Percentiles rank a stretch among this genome's conserved stretches.
Conservation (phyloP, 2,888 invertebrate genomes). For the Bhutanitis thaidina region DNA sequence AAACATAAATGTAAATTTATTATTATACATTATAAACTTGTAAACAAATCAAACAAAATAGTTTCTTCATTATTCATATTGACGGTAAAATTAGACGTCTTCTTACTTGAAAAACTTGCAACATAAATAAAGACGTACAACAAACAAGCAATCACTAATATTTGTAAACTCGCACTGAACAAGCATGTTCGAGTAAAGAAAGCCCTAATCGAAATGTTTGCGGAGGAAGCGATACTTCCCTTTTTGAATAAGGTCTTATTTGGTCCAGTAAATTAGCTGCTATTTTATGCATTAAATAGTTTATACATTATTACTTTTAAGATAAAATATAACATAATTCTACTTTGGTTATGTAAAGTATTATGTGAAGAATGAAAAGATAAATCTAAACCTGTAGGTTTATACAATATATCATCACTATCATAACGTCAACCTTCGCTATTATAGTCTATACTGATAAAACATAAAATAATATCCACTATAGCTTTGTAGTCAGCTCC, state of each 20-base stretch:
- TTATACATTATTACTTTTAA: no score
- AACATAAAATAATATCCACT: no score
- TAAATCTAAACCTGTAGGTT: no score
- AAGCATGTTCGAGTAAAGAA: conserved; percentile 45
- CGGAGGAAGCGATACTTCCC: conserved; percentile 5
- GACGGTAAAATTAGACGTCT: background rate
- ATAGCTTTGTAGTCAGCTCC: no score
- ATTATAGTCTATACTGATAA: no score
- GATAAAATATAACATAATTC: background rate
- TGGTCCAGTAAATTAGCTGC: conserved; percentile 1
- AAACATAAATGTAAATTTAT: no score
- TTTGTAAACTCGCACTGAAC: conserved; percentile 63
- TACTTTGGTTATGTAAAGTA: background rate
- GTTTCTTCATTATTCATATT: no score
- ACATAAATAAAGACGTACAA: conserved; percentile 68
- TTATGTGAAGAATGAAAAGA: no score
- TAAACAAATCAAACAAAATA: no score
- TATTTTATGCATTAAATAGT: background rate
- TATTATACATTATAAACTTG: no score
- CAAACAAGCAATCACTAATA: conserved; percentile 75
- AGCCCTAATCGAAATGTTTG: conserved; percentile 14
- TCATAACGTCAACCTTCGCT: no score
- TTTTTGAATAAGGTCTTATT: conserved; percentile 2
- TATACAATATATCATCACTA: no score
- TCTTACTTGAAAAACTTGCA: background rate